Conservation (phyloP, 2,797 vertebrate genomes). For the Trichosurus vulpecula region DNA sequence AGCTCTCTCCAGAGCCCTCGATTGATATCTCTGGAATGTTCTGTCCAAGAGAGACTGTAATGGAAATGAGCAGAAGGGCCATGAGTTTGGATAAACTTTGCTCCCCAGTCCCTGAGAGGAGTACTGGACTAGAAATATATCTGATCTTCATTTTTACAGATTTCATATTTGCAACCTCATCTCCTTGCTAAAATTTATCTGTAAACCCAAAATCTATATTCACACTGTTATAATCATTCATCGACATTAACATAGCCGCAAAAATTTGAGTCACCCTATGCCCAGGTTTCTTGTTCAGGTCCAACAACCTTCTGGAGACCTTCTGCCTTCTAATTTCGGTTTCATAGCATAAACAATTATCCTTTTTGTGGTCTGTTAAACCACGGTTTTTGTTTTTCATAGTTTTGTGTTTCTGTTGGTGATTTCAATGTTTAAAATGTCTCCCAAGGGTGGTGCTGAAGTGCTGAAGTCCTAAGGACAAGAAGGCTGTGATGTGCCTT, state of each 20-base stretch:
- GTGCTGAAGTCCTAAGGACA: background rate
- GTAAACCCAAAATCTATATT: background rate
- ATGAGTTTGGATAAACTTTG: background rate
- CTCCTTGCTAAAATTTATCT: background rate
- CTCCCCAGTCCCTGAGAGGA: no score
- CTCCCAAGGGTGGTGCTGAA: background rate
- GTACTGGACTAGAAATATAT: background rate
- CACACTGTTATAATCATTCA: background rate
- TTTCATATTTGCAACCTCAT: background rate
- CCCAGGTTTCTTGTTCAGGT: background rate
- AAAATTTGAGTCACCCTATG: background rate
- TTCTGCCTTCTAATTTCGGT: background rate
- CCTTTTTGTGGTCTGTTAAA: background rate
- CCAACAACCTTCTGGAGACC: background rate
- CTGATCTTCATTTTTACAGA: background rate
- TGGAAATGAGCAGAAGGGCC: background rate
- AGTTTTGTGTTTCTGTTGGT: background rate
- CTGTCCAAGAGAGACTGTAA: no score
- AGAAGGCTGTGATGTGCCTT: background rate
- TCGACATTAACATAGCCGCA: background rate
- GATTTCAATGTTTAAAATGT: background rate
- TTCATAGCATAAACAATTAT: background rate
- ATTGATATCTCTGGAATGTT: no score
- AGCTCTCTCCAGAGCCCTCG: no score
- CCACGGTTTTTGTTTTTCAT: accelerated